Evolutionary conservation across 2,113 vertebrate genomes (phyloP).

Genomic region (Thamnophis sirtalis): DNA sequence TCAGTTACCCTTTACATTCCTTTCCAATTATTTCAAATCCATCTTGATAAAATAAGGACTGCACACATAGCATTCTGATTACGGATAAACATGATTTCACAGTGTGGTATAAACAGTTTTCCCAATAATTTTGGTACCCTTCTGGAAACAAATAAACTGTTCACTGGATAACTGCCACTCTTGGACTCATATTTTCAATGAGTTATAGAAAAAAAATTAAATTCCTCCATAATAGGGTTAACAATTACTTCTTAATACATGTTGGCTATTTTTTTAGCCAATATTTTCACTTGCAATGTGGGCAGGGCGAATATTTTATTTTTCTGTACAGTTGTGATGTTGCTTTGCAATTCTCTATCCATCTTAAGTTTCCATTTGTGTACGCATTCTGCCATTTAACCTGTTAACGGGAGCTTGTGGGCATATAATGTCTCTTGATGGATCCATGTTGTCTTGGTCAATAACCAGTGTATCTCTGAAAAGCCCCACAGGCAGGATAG

Average conservation of each 20-base stretch:
- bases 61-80: background rate
- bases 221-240: background rate
- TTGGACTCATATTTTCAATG: background rate
- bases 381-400: background rate
- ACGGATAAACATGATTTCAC: background rate
- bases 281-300: background rate
- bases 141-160: background rate
- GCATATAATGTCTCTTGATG: background rate
- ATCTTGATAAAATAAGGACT: background rate
- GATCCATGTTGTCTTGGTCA: background rate
- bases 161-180: background rate
- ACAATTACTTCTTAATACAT: background rate
- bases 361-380: background rate
- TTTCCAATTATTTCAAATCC: slow-evolving; percentile 9
- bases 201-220: background rate
- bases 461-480: background rate
- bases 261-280: background rate
- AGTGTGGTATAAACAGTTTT: background rate
- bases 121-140: background rate
- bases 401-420: background rate
- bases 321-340: background rate
- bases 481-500: background rate
- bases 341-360: background rate
- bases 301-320: background rate
- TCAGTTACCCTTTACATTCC: background rate